A percentile compares a stretch with the other conserved stretches of the same genome.
phyloP scores from a whole-genome alignment of 2,113 vertebrate species.

The Cygnus buccinator region DNA sequence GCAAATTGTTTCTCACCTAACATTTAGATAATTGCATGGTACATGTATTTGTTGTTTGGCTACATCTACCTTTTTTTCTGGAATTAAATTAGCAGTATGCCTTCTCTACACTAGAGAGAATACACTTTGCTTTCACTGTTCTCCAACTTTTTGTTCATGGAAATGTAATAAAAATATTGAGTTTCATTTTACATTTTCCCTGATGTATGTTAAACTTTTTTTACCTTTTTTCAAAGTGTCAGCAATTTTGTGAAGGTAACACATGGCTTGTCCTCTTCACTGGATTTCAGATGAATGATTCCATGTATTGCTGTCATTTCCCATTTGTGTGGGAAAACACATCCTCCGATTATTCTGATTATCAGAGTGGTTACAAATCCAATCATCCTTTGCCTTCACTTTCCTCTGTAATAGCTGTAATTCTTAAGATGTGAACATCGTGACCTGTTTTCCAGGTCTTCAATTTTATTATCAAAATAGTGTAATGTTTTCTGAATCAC shows the following conservation, averaged over 20 bases:
- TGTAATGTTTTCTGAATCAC: slow-evolving; percentile 6
- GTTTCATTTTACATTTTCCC: neutral
- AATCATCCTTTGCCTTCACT: neutral
- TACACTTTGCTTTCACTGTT: neutral
- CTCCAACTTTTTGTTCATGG: neutral
- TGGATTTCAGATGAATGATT: neutral
- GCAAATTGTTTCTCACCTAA: neutral
- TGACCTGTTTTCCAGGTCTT: slow-evolving; percentile 4
- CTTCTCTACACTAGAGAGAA: neutral
- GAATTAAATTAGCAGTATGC: neutral
- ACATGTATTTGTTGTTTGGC: neutral
- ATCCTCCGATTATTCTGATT: neutral
- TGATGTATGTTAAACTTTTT: neutral
- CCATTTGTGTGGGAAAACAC: neutral
- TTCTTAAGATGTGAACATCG: neutral
- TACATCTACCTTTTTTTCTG: neutral
- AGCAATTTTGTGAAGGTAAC: neutral
- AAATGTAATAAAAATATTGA: neutral
- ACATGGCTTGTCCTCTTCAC: neutral
- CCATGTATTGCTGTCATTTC: neutral
- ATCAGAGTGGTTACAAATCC: neutral
- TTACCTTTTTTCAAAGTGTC: neutral
- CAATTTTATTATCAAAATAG: neutral
- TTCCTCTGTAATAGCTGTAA: slow-evolving; percentile 12
- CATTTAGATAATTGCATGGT: neutral